Base-by-base conservation (phyloP, 2,888 invertebrate genomes). In the Eristalis tenax region DNA sequence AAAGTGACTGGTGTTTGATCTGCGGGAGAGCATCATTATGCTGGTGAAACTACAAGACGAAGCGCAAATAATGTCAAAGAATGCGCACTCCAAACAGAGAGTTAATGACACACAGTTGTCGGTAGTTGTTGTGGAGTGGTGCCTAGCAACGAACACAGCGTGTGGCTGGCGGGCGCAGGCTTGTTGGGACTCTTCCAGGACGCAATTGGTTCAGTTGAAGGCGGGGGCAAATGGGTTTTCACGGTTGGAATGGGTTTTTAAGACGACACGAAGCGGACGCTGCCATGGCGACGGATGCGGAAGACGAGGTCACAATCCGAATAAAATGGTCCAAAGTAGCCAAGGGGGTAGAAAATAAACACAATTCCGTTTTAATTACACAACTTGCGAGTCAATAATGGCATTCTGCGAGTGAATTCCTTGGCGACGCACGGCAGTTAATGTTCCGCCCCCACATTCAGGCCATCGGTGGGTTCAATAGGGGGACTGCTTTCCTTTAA, bases 21-120 rank as follows among this genome's bases (percentile, higher is more conserved):
- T 69, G 77, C 81, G 57, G 81, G 81, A 40, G 76, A 85, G 73
- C 38, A 71, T 75, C 70, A 66, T 83, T 86, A 83, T 83, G 66
- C 74, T 83, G 71, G 78, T 71, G 78, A 78, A 86, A 86, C 83
- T 86, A 61, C 32, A 66, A 61, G 32, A 73, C 35, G 59, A 18
- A 66, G 64, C 78, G 28, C 40, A 56, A 75, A 61, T 65, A 84
- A 80, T 80, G 65, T 68, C 50, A 73, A 81, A 23, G 74, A 81
- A 74, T 81, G 81, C 38, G 65, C 63, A 74, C 64, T 77, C 61
- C 70, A 77, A 74, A 68, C 32, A 64, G 56, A 66, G 43, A 85
- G 43, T 50, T 68, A 68, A 56, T 68, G 61, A n/a, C 79, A 13
- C n/a, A 68, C 57, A 40, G 35, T 26, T 70, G 65, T 63, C 28